Evolutionary conservation across 2,888 invertebrate species (phyloP).

Genomic region (Ceramica pisi): DNA sequence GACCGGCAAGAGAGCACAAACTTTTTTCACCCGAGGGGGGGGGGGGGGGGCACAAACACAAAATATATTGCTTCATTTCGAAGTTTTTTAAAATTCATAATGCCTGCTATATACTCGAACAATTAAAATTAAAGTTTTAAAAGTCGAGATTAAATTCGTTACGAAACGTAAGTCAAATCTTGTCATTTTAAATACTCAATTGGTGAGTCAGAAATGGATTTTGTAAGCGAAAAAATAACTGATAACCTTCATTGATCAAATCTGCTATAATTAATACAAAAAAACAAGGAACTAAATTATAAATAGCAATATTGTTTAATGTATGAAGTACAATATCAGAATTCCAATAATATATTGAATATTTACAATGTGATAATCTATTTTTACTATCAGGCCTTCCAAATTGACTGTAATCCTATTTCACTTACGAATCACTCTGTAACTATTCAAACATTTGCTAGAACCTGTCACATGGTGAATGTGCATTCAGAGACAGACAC

Average conservation of each 20-base stretch:
- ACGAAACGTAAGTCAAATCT: background rate
- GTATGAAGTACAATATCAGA: slow-evolving; percentile 57
- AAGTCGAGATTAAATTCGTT: background rate
- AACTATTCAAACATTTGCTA: slow-evolving; percentile 55
- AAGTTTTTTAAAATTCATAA: too few relatives aligned
- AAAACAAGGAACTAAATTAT: slow-evolving; percentile 19
- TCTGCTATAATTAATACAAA: slow-evolving; percentile 37
- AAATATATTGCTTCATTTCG: too few relatives aligned
- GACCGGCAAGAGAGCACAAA: too few relatives aligned
- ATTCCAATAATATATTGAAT: slow-evolving; percentile 52
- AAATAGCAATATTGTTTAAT: slow-evolving; percentile 11
- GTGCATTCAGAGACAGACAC: slow-evolving; percentile 50
- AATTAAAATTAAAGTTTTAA: background rate
- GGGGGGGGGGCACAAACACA: background rate
- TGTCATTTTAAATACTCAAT: slow-evolving; percentile 23
- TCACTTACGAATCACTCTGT: slow-evolving; percentile 43
- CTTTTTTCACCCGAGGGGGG: background rate
- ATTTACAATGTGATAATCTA: slow-evolving; percentile 52
- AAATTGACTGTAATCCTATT: slow-evolving; percentile 45
- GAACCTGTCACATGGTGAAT: slow-evolving; percentile 42
- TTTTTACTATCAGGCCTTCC: slow-evolving; percentile 40
- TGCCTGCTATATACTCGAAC: background rate
- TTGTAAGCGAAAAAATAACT: slow-evolving; percentile 17
- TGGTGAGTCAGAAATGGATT: background rate
- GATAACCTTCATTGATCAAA: slow-evolving; percentile 1